These are phyloP conservation scores for Platynereis dumerilii DNA, from an alignment of 2,888 invertebrate species.

Conservation along the genomic window DNA sequence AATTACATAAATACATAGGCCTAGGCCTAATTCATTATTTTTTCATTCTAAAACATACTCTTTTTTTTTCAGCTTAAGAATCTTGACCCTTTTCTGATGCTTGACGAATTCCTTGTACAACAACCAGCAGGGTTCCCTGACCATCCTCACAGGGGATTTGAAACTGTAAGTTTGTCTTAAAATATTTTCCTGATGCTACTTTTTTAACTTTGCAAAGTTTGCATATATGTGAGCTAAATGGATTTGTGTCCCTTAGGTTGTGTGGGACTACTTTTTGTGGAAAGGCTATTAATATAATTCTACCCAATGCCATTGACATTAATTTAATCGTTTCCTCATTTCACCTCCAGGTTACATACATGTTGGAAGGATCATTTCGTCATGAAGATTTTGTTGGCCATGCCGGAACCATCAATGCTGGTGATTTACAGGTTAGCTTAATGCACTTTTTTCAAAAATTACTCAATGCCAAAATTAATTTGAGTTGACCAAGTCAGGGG, in stretches of 20 bases:
- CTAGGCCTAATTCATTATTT: too few relatives aligned
- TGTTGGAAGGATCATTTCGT: constrained; percentile 53
- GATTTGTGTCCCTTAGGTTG: not conserved
- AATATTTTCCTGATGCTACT: too few relatives aligned
- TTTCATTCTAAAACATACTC: too few relatives aligned
- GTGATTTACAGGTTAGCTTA: constrained; percentile 57
- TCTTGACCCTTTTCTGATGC: constrained; percentile 62
- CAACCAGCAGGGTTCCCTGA: constrained; percentile 63
- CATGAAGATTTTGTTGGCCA: constrained; percentile 63
- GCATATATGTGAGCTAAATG: too few relatives aligned
- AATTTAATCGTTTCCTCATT: too few relatives aligned
- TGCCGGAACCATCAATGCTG: constrained; percentile 53
- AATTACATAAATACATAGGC: too few relatives aligned
- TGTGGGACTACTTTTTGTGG: not conserved
- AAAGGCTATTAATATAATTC: too few relatives aligned
- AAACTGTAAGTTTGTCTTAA: constrained; percentile 61
- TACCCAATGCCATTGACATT: too few relatives aligned
- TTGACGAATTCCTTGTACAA: constrained; percentile 60
- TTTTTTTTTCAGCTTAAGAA: constrained; percentile 46
- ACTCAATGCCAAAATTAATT: too few relatives aligned
- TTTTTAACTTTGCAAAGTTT: not conserved
- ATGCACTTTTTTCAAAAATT: not conserved
- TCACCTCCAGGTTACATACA: constrained; percentile 57
- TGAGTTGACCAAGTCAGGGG: too few relatives aligned
- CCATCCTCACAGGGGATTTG: constrained; percentile 64